A percentile compares a stretch with the other conserved stretches of the same genome.
Evolutionary conservation across 2,888 invertebrate genomes (phyloP).

Genomic region (Epistrophe grossulariae): DNA sequence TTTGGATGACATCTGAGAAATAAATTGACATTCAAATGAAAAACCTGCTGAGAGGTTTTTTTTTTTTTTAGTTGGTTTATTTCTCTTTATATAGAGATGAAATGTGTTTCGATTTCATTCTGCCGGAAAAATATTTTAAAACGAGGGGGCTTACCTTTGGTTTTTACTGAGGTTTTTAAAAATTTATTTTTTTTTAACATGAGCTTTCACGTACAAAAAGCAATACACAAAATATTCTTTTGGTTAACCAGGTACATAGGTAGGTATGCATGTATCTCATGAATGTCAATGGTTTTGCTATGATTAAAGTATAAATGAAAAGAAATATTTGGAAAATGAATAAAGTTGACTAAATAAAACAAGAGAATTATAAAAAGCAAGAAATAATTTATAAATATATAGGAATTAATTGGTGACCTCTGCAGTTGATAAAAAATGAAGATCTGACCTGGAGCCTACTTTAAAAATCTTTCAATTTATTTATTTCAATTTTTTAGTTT

Average conservation of each 20-base stretch:
- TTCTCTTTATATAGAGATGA: background rate
- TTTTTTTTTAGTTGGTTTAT: background rate
- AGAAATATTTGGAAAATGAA: too few relatives aligned
- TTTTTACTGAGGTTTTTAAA: background rate
- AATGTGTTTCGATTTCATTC: background rate
- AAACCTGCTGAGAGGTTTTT: background rate
- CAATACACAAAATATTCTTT: background rate
- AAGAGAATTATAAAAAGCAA: background rate
- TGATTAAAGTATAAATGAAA: background rate
- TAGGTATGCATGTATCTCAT: too few relatives aligned
- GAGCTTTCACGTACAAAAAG: background rate
- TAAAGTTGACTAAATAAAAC: background rate
- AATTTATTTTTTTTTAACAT: background rate
- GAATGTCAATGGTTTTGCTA: background rate
- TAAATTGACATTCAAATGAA: conserved; percentile 32
- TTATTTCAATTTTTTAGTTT: too few relatives aligned
- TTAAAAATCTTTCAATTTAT: too few relatives aligned
- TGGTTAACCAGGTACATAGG: background rate
- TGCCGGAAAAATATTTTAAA: background rate
- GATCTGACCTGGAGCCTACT: too few relatives aligned
- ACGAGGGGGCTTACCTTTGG: background rate
- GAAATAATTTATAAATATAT: too few relatives aligned
- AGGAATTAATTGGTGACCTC: too few relatives aligned
- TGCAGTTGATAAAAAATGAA: too few relatives aligned
- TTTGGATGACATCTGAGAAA: conserved; percentile 24